Evolutionary conservation across 1,140 invertebrate genomes (phyloP).

Genomic region (Pomacea maculata): DNA sequence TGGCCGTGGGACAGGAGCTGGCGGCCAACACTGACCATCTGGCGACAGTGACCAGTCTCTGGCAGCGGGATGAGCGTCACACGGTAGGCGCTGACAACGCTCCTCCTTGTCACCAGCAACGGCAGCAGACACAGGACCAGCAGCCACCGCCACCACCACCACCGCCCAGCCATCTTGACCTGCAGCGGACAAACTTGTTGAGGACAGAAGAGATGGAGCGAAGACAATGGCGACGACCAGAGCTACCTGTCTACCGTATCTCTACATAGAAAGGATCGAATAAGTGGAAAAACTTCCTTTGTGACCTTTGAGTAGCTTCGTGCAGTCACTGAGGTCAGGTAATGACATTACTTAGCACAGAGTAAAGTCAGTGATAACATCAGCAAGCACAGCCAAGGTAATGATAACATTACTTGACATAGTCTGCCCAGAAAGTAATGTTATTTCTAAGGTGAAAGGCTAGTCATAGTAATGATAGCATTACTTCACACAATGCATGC

Average conservation of each 20-base stretch:
- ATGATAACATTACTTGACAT: too few species aligned
- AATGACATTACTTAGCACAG: too few species aligned
- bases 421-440: too few species aligned
- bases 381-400: too few species aligned
- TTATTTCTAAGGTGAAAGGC: too few species aligned
- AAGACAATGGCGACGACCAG: background rate
- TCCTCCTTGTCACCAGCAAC: background rate
- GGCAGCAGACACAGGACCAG: background rate
- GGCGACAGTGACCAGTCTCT: slow-evolving; percentile 25
- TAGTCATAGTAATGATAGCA: too few species aligned
- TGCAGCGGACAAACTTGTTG: background rate
- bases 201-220: background rate
- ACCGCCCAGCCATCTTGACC: background rate
- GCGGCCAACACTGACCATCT: slow-evolving; percentile 18
- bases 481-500: too few species aligned
- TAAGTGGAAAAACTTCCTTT: background rate
- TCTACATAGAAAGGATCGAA: background rate
- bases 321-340: too few species aligned
- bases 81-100: background rate
- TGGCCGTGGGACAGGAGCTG: slow-evolving; percentile 22
- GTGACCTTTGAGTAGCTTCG: background rate
- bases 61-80: slow-evolving; percentile 23
- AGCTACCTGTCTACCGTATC: background rate
- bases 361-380: too few species aligned
- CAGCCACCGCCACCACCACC: background rate